These are phyloP conservation scores for cattle (Bos taurus) DNA, from an alignment of 2,113 vertebrate species.

Conservation along the genomic window DNA sequence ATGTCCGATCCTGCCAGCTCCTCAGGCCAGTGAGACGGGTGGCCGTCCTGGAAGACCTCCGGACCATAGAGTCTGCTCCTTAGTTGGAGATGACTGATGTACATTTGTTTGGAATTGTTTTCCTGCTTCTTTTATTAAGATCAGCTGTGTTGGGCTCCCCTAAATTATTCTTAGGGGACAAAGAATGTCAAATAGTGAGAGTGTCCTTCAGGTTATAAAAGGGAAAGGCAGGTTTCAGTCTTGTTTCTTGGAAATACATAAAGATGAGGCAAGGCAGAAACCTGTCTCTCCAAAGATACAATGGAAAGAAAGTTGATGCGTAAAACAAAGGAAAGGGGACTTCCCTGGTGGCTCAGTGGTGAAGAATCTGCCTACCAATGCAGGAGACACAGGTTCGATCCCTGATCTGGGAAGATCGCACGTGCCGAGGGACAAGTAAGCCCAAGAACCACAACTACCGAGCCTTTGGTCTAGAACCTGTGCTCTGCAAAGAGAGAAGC, in stretches of 20 bases:
- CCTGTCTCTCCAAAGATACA: background rate
- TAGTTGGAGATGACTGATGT: background rate
- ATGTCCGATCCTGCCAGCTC: background rate
- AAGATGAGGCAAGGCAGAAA: background rate
- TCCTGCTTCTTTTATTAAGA: background rate
- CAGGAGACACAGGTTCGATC: background rate
- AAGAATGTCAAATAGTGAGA: background rate
- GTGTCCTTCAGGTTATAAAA: background rate
- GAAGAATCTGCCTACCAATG: background rate
- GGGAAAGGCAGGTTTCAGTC: background rate
- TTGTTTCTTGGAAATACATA: background rate
- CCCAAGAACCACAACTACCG: background rate
- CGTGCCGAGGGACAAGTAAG: background rate
- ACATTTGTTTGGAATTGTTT: background rate
- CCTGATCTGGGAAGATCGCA: background rate
- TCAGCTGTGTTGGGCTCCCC: background rate
- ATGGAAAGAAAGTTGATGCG: rapidly evolving
- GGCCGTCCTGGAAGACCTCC: background rate
- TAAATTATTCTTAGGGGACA: background rate
- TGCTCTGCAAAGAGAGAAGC: background rate
- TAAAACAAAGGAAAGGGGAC: background rate
- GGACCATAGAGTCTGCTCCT: background rate
- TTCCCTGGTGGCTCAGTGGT: background rate
- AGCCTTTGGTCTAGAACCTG: background rate
- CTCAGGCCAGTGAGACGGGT: background rate